Evolutionary conservation across 2,113 vertebrate species (phyloP).

Genomic region (Nestor notabilis): DNA sequence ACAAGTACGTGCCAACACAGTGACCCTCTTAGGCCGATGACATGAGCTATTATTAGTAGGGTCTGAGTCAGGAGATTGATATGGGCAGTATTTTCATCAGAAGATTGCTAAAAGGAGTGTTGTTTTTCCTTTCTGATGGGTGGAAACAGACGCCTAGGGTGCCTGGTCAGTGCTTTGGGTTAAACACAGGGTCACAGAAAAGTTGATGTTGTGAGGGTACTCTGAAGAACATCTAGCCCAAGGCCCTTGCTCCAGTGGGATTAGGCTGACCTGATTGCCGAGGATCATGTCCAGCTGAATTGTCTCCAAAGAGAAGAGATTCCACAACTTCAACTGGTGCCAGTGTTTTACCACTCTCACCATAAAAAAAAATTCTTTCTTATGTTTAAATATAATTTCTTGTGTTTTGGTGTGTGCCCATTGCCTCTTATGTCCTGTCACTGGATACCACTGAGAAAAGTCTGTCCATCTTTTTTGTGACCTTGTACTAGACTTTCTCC

Average conservation of each 20-base stretch:
- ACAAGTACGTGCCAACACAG: rapidly evolving
- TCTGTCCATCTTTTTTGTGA: not conserved
- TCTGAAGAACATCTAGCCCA: not conserved
- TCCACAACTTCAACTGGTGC: not conserved
- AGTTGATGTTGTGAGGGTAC: not conserved
- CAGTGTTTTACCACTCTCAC: not conserved
- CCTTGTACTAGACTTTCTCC: not conserved
- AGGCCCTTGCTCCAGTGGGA: rapidly evolving
- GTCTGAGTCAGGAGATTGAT: not conserved
- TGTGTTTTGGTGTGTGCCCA: not conserved
- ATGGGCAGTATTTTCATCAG: not conserved
- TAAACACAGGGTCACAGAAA: not conserved
- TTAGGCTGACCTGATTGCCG: rapidly evolving
- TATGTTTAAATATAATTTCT: not conserved
- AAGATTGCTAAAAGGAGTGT: not conserved
- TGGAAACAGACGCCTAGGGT: not conserved
- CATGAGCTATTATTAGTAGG: not conserved
- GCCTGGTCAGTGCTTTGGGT: not conserved
- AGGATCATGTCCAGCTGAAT: not conserved
- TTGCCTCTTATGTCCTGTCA: not conserved
- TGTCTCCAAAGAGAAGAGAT: not conserved
- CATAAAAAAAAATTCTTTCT: not conserved
- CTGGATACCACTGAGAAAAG: not conserved
- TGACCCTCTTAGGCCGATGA: not conserved
- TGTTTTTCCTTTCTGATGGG: not conserved